Percentiles rank a stretch among this genome's conserved stretches.
Evolutionary conservation across 2,888 invertebrate species (phyloP).

Genomic region (Noctua janthina): DNA sequence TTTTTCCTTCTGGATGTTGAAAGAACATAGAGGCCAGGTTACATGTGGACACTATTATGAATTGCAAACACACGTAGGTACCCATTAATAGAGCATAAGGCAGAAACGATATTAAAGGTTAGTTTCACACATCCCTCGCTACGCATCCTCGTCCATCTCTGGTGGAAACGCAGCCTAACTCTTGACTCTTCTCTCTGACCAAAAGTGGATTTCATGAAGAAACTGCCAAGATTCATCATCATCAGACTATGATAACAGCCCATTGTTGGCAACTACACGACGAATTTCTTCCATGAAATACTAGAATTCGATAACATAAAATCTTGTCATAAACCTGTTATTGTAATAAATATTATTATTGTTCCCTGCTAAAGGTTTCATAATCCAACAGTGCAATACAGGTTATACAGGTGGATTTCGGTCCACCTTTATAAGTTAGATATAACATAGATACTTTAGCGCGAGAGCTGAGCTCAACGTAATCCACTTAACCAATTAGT

Average conservation of each 20-base stretch:
- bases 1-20: slow-evolving; percentile 1
- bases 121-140: too few species aligned
- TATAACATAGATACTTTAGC: slow-evolving; percentile 44
- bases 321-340: slow-evolving; percentile 8
- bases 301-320: neutral
- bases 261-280: neutral
- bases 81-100: too few species aligned
- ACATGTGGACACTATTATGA: too few species aligned
- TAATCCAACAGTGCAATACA: slow-evolving; percentile 23
- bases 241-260: neutral
- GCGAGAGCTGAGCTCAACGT: slow-evolving; percentile 41
- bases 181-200: neutral
- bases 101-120: too few species aligned
- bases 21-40: neutral
- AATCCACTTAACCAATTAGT: slow-evolving; percentile 54
- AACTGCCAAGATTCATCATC: neutral
- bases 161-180: too few species aligned
- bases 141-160: too few species aligned
- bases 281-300: neutral
- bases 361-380: neutral
- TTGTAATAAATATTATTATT: neutral
- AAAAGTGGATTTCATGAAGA: neutral
- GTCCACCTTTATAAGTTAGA: slow-evolving; percentile 16
- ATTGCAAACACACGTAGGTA: neutral
- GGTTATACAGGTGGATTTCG: slow-evolving; percentile 36